Conservation (phyloP, 2,113 vertebrate species). For the Cephalopterus ornatus region DNA sequence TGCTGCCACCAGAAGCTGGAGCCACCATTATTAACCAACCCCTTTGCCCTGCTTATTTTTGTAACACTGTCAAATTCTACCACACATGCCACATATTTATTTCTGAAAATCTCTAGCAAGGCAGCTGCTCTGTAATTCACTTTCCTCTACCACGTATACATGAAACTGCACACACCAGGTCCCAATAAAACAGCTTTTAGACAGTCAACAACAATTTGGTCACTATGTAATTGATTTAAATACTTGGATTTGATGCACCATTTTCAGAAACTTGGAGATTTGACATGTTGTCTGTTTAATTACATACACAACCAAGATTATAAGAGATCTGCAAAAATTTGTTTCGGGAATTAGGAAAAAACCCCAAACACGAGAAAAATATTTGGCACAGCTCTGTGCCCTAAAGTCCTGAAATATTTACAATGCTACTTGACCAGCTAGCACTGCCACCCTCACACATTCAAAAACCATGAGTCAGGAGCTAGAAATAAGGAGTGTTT, state of each 20-base stretch:
- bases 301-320: background rate
- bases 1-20: background rate
- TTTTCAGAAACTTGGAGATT: background rate
- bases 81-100: background rate
- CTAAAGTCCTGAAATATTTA: constrained; percentile 35
- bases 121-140: background rate
- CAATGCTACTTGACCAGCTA: constrained; percentile 28
- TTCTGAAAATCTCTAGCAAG: background rate
- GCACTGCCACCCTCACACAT: background rate
- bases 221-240: background rate
- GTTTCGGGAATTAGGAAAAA: background rate
- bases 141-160: background rate
- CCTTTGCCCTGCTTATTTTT: background rate
- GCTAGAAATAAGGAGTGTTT: constrained; percentile 18
- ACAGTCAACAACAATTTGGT: background rate
- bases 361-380: background rate
- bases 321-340: background rate
- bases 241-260: background rate
- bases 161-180: background rate
- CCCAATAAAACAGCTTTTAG: background rate
- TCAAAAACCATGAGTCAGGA: constrained; percentile 46
- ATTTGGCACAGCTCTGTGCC: constrained; percentile 10
- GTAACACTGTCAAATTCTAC: constrained; percentile 2
- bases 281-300: background rate
- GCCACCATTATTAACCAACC: background rate